Evolutionary conservation across 2,888 invertebrate genomes (phyloP).

Genomic region (Crepidodera aurea): DNA sequence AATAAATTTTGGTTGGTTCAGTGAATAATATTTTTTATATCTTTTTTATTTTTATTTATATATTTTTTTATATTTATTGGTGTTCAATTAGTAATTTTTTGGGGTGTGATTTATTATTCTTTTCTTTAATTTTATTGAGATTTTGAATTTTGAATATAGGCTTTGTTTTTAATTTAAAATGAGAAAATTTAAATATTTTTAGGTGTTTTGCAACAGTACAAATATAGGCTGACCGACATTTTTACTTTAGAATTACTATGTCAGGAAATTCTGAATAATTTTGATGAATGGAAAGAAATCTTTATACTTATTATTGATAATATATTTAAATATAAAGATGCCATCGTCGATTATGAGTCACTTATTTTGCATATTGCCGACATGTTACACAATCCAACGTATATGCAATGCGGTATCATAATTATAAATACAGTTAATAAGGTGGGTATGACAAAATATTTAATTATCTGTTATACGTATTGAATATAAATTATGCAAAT

Average conservation of each 20-base stretch:
- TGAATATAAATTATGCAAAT: no score
- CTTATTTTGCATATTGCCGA: conserved; percentile 45
- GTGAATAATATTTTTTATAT: no score
- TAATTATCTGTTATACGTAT: no score
- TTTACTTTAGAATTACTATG: conserved; percentile 42
- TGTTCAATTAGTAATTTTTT: no score
- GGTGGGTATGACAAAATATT: conserved; percentile 30
- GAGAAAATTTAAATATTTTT: conserved; percentile 34
- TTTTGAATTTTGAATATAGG: no score
- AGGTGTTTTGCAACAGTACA: conserved; percentile 50
- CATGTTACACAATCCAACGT: conserved; percentile 45
- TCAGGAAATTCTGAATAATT: conserved; percentile 45
- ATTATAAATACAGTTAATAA: conserved; percentile 49
- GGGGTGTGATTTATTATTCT: no score
- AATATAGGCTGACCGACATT: conserved; percentile 42
- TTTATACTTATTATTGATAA: conserved; percentile 48
- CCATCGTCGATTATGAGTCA: conserved; percentile 42
- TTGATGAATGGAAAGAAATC: conserved; percentile 44
- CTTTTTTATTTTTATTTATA: no score
- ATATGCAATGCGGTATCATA: conserved; percentile 47
- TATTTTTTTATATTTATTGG: no score
- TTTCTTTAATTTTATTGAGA: no score
- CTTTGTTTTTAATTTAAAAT: no score
- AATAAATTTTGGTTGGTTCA: no score
- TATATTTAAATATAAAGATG: conserved; percentile 48